Evolutionary conservation across 2,113 vertebrate species (phyloP).

Genomic region (human): GRCh38 chr2:39664001-39664500

Average conservation of each 20-base stretch:
- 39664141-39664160: conserved; percentile 63
- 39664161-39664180: conserved; percentile 70
- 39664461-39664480: conserved; percentile 73
- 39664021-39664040: conserved; percentile 61
- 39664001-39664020: conserved; percentile 70
- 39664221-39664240: conserved; percentile 52
- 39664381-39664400: conserved; percentile 61
- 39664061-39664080: conserved; percentile 67
- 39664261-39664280: not conserved
- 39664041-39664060: conserved; percentile 59
- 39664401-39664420: conserved; percentile 65
- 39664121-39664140: conserved; percentile 65
- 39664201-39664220: conserved; percentile 2
- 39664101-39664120: conserved; percentile 76
- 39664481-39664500: conserved; percentile 74
- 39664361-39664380: conserved; percentile 51
- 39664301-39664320: not conserved
- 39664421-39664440: conserved; percentile 74
- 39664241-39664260: not conserved
- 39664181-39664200: conserved; percentile 57
- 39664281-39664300: not conserved
- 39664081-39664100: conserved; percentile 70
- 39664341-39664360: not conserved
- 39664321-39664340: conserved; percentile 32
- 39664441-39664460: conserved; percentile 66